Conservation (phyloP, 1,140 invertebrate genomes). For the Conus ventricosus region DNA sequence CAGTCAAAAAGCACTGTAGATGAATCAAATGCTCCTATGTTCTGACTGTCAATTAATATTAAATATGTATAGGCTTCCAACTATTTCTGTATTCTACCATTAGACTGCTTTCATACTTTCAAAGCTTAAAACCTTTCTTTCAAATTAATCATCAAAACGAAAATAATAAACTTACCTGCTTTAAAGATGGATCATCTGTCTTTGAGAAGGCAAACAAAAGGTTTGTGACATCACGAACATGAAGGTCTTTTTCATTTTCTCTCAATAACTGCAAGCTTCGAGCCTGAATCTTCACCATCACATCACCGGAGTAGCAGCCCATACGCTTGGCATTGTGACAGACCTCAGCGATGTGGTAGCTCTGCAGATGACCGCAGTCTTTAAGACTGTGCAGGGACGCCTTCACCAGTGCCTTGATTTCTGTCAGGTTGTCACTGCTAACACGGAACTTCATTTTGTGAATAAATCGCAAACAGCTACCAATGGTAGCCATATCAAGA, state of each 20-base stretch:
- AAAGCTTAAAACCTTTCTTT: no score
- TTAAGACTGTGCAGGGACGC: background rate
- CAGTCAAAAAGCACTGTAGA: no score
- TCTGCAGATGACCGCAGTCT: slow-evolving; percentile 1
- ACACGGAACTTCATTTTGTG: slow-evolving; percentile 19
- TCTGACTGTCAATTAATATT: no score
- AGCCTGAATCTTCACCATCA: slow-evolving; percentile 18
- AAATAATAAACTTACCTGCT: background rate
- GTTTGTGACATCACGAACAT: slow-evolving; percentile 27
- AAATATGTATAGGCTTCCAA: no score
- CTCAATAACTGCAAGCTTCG: slow-evolving; percentile 32
- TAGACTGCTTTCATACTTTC: no score
- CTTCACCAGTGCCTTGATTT: background rate
- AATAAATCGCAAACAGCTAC: background rate
- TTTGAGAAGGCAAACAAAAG: slow-evolving; percentile 30
- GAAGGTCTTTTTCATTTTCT: background rate
- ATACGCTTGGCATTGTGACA: slow-evolving; percentile 27
- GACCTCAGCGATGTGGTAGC: slow-evolving; percentile 32
- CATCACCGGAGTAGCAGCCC: background rate
- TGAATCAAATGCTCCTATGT: no score
- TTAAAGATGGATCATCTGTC: background rate
- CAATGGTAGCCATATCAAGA: background rate
- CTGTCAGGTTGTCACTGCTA: background rate
- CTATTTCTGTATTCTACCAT: no score
- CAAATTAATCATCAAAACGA: background rate